Percentiles rank a stretch among this genome's conserved stretches.
These are phyloP conservation scores for Drosophila bocki DNA, from an alignment of 1,140 invertebrate genomes.

Conservation along the genomic window DNA sequence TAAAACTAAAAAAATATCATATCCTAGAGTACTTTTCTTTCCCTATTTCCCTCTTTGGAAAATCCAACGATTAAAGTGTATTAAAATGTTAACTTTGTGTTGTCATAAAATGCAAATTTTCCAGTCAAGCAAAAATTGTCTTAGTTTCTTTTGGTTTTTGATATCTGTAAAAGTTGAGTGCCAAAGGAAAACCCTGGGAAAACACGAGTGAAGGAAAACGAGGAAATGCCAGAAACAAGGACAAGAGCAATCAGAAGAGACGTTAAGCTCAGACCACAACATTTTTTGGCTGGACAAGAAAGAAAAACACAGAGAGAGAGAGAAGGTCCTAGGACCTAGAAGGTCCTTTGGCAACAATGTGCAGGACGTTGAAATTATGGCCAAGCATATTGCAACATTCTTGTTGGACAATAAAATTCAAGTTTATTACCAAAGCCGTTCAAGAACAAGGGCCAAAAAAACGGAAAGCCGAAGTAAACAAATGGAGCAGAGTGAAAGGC, in stretches of 20 bases:
- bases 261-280: slow-evolving; percentile 61
- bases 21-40: neutral
- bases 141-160: slow-evolving; percentile 12
- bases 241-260: slow-evolving; percentile 46
- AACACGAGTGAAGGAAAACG: neutral
- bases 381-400: slow-evolving; percentile 83
- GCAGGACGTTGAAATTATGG: slow-evolving; percentile 71
- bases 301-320: neutral
- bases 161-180: slow-evolving; percentile 37
- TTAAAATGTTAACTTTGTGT: slow-evolving; percentile 12
- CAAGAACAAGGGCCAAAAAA: slow-evolving; percentile 19
- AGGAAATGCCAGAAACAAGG: slow-evolving; percentile 24
- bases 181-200: neutral
- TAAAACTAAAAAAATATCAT: too few relatives aligned
- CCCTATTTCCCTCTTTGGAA: neutral
- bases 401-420: slow-evolving; percentile 80
- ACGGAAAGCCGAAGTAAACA: slow-evolving; percentile 24
- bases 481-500: slow-evolving; percentile 35
- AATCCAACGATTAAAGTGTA: neutral
- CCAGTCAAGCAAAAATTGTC: slow-evolving; percentile 15
- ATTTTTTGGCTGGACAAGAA: slow-evolving; percentile 51
- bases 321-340: neutral
- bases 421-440: slow-evolving; percentile 69
- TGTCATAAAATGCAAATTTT: slow-evolving; percentile 48
- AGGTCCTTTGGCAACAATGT: slow-evolving; percentile 65